Percentiles rank a stretch among this genome's conserved stretches.
These are phyloP conservation scores for Drosophila lutescens DNA, from an alignment of 2,888 invertebrate genomes.

Conservation along the genomic window DNA sequence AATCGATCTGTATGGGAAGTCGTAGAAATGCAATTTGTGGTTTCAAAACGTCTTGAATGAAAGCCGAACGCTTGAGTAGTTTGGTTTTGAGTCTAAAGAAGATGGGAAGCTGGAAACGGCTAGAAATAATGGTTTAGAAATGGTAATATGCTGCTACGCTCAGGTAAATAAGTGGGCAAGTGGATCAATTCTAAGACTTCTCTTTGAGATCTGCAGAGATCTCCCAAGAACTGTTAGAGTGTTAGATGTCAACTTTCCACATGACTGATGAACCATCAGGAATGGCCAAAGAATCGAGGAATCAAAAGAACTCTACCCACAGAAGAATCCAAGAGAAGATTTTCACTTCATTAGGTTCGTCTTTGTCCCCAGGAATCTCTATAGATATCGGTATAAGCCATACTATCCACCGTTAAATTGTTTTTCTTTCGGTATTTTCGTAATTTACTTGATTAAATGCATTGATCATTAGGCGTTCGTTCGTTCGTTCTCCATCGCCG, in stretches of 20 bases:
- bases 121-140: conserved; percentile 11
- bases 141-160: conserved; percentile 31
- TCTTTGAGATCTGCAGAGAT: conserved; percentile 1
- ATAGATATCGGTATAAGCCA: conserved; percentile 8
- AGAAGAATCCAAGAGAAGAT: conserved; percentile 16
- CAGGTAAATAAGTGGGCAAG: conserved; percentile 37
- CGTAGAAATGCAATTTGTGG: conserved; percentile 41
- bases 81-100: neutral
- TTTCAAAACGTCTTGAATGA: conserved; percentile 39
- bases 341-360: conserved; percentile 44
- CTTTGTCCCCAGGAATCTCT: conserved; percentile 38
- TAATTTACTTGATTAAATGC: conserved; percentile 66
- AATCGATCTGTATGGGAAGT: conserved; percentile 24
- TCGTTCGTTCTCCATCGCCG: conserved; percentile 12
- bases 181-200: conserved; percentile 22
- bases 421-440: conserved; percentile 53
- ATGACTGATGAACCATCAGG: conserved; percentile 19
- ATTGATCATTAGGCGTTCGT: conserved; percentile 65
- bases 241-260: conserved; percentile 25
- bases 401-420: conserved; percentile 66
- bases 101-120: conserved; percentile 14
- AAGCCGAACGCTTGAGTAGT: conserved; percentile 39
- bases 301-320: conserved; percentile 14
- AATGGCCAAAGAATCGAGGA: conserved; percentile 2
- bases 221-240: neutral